Base-by-base conservation (phyloP, 1,140 invertebrate species). In the Nomia melanderi region DNA sequence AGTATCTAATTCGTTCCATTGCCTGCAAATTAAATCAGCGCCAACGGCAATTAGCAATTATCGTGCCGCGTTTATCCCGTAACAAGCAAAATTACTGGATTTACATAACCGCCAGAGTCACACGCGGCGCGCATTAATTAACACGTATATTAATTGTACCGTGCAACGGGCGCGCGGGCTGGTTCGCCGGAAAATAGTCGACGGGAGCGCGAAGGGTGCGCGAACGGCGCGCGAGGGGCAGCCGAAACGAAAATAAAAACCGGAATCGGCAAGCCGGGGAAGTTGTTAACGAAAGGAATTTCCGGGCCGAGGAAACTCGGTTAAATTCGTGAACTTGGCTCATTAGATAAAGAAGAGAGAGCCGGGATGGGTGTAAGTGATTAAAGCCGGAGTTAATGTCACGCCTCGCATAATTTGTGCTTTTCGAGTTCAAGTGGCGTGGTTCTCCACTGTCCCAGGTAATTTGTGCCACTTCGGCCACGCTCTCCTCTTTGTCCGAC, bases 401-500 rank as follows among this genome's bases (percentile, higher is more conserved):
- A 69, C 23, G 41, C n/a, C 23, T 39, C 44, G 23, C 74, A 53
- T 76, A 76, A 76, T 76, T 76, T 69, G 29, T 60, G 65, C 56
- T 41, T 39, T 59, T 29, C 56, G 50, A 31, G 33, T 74, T 41
- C 39, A 44, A 31, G 6, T n/a, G 14, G 25, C n/a, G 0, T 1
- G 5, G n/a, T 50, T 76, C 23, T 12, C 14, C 12, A 36, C 23
- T 50, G 47, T 50, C 47, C 20, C 47, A 50, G 47, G 20, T 50
- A 76, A 76, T 76, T 76, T 14, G 53, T 7, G 39, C 9, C 6
- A 54, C 23, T 2, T 12, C 25, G 25, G 31, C 11, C 8, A 5
- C 27, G 72, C 11, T 47, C 23, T 23, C 8, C 20, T 8, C 20
- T 25, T 69, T 76, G 73, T 53, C 39, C 17, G 17, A 25, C 2